Evolutionary conservation across 2,797 vertebrate species (phyloP).

Genomic region (Enteromius viviparus): DNA sequence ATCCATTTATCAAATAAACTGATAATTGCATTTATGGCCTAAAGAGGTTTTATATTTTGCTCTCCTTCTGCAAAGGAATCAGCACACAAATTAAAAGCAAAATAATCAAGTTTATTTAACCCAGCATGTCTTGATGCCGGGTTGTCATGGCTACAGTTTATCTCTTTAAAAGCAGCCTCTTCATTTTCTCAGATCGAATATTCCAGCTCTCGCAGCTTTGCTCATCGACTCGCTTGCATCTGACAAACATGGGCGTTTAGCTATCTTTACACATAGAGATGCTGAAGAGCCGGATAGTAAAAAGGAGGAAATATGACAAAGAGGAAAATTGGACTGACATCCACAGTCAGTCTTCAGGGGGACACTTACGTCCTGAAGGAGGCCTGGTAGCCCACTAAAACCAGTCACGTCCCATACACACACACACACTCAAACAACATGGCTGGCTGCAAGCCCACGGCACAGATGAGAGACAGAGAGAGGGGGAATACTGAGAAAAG

Average conservation of each 20-base stretch:
- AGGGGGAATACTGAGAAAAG: slow-evolving; percentile 43
- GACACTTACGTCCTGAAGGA: slow-evolving; percentile 49
- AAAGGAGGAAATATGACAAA: slow-evolving; percentile 8
- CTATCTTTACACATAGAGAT: slow-evolving; percentile 21
- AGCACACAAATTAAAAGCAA: slow-evolving; percentile 69
- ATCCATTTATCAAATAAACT: slow-evolving; percentile 51
- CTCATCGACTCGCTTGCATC: slow-evolving; percentile 15
- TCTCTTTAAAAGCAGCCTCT: slow-evolving; percentile 40
- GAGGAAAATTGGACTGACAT: slow-evolving; percentile 29
- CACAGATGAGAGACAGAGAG: slow-evolving; percentile 34
- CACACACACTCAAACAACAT: neutral
- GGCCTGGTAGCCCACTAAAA: slow-evolving; percentile 40
- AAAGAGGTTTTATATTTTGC: neutral
- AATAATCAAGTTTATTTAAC: slow-evolving; percentile 75
- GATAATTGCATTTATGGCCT: slow-evolving; percentile 46
- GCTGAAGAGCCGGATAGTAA: neutral
- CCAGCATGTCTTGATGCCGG: slow-evolving; percentile 59
- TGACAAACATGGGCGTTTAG: slow-evolving; percentile 29
- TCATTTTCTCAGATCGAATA: slow-evolving; percentile 36
- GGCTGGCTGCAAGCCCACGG: slow-evolving; percentile 30
- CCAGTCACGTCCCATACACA: slow-evolving; percentile 21
- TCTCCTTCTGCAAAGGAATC: slow-evolving; percentile 37
- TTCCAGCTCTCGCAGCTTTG: slow-evolving; percentile 22
- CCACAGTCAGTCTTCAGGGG: slow-evolving; percentile 26
- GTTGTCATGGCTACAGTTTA: slow-evolving; percentile 72